Conservation (phyloP, 2,797 vertebrate genomes). For the Heteromormyrus szaboi region DNA sequence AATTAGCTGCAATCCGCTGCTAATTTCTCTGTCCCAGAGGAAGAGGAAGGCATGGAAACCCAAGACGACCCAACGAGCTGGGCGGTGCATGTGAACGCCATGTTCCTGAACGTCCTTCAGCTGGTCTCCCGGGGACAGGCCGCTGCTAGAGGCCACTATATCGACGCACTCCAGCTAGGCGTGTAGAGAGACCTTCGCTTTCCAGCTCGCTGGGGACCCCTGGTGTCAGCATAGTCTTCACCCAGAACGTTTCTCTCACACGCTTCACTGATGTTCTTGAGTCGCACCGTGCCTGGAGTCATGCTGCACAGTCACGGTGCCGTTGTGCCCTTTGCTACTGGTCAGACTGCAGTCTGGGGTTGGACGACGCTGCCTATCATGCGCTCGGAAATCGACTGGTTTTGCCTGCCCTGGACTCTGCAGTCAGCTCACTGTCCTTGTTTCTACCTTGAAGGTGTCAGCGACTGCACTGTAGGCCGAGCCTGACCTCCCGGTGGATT, state of each 20-base stretch:
- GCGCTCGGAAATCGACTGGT: neutral
- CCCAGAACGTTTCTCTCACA: neutral
- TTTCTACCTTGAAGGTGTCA: neutral
- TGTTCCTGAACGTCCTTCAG: conserved; percentile 4
- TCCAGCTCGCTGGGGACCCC: neutral
- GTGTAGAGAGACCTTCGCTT: neutral
- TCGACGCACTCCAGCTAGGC: neutral
- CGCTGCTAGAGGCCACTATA: neutral
- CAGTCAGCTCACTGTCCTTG: neutral
- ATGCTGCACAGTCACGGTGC: neutral
- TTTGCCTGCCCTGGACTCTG: neutral
- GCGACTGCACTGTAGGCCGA: neutral
- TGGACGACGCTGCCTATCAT: neutral
- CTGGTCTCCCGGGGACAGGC: neutral
- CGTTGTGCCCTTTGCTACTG: neutral
- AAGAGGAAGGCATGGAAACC: neutral
- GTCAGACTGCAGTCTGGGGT: neutral
- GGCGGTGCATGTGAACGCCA: neutral
- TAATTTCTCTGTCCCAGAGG: conserved; percentile 1
- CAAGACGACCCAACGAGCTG: neutral
- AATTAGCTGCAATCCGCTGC: neutral
- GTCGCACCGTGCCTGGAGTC: neutral
- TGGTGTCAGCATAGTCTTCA: neutral
- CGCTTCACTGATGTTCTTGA: neutral
- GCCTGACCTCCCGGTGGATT: neutral